Evolutionary conservation across 2,113 vertebrate genomes (phyloP).

Genomic region (Sprattus sprattus): DNA sequence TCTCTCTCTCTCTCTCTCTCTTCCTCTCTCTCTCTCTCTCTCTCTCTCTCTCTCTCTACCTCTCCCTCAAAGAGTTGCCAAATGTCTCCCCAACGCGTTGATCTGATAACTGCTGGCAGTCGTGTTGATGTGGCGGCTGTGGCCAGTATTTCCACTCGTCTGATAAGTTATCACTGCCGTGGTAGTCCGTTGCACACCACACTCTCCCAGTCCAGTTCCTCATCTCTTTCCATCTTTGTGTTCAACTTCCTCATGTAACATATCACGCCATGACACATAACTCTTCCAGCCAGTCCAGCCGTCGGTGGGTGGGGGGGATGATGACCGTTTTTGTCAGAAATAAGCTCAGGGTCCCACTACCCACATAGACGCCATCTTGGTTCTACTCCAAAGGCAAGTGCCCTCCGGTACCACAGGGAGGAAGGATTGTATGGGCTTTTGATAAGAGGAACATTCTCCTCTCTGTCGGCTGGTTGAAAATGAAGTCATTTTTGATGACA

Average conservation of each 20-base stretch:
- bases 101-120: not conserved
- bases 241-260: not conserved
- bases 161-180: no score
- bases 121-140: not conserved
- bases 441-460: not conserved
- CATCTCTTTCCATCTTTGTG: constrained; percentile 21
- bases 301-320: no score
- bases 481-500: not conserved
- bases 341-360: not conserved
- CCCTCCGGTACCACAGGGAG: not conserved
- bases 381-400: not conserved
- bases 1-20: constrained; percentile 35
- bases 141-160: not conserved
- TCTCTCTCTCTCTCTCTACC: constrained; percentile 13
- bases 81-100: not conserved
- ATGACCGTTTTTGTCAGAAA: not conserved
- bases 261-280: not conserved
- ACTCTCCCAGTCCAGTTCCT: not conserved
- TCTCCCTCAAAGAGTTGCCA: constrained; percentile 19
- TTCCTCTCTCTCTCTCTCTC: not conserved
- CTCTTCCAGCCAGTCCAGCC: not conserved
- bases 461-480: not conserved
- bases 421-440: not conserved
- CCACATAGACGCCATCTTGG: not conserved
- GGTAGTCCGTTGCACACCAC: not conserved